Base-by-base conservation (phyloP, 2,113 vertebrate species). In the Scopus umbretta region DNA sequence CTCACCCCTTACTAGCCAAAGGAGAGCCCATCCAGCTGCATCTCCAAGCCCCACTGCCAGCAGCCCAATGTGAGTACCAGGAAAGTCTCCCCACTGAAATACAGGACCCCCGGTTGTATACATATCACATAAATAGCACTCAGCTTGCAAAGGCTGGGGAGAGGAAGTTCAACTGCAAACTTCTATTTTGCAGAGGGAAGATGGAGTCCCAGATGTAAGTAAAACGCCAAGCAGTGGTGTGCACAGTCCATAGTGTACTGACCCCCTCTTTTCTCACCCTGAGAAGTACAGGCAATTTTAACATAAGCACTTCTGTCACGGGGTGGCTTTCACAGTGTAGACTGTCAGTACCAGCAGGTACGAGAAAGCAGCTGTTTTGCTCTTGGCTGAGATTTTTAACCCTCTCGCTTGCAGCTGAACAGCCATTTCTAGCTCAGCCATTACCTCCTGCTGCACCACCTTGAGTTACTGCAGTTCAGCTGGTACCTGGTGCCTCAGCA, bases 401-500 rank as follows among this genome's bases (percentile, higher is more conserved):
- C 21, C 36, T 7, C 26, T 52, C 30, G 15, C 8, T 32, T 42
- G 56, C 47, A 73, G 67, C 10, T 1, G 3, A 56, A 15, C 47
- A 76, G 9, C 10, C 0, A 0, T 10, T 90, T 68, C 30, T 73
- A 38, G 71, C 67, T 76, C 67, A 56, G 36, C 0, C 3, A 0
- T 30, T 36, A 34, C 63, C 26, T 47, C n/a, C 0, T 1, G 23
- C 45, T 42, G 68, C 36, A 63, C 47, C 22, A 16, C 4, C 6
- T 10, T 0, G 6, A 25, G 7, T 32, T 45, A 53, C n/a, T 0
- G 1, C 4, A 6, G n/a, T 63, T 73, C 72, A 42, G 40, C 36
- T 42, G 43, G 38, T 36, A 56, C 40, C 38, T 0, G 0, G 14
- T 52, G 30, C 13, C 38, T 43, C 3, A 0, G 6, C 0, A 0